These are phyloP conservation scores for Phylloscopus whistleri DNA, from an alignment of 2,113 vertebrate species.

Conservation along the genomic window DNA sequence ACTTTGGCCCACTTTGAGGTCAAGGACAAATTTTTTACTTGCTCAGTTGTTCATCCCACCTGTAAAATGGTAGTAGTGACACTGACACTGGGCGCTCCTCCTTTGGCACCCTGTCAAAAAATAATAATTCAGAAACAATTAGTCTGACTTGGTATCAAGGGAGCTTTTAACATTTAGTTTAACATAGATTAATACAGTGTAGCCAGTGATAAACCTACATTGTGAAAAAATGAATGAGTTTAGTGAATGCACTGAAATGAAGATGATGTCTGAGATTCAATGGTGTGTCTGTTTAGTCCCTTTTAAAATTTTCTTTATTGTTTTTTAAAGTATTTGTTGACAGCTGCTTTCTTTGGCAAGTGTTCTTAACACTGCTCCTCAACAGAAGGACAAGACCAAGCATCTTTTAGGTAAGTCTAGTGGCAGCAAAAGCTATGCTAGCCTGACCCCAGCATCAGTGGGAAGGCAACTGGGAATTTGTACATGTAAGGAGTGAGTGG, in stretches of 20 bases:
- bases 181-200: background rate
- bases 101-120: background rate
- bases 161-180: background rate
- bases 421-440: background rate
- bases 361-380: background rate
- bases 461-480: background rate
- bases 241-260: background rate
- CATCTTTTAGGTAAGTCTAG: background rate
- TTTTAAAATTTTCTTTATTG: background rate
- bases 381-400: background rate
- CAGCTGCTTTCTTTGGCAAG: conserved; percentile 24
- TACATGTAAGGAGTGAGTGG: background rate
- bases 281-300: background rate
- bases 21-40: background rate
- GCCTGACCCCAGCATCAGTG: background rate
- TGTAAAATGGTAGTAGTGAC: background rate
- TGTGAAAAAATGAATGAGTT: background rate
- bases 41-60: background rate
- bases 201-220: background rate
- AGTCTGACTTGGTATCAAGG: background rate
- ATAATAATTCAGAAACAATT: background rate
- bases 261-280: background rate
- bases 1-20: background rate
- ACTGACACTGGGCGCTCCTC: background rate
- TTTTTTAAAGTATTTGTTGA: conserved; percentile 1